A percentile compares a stretch with the other conserved stretches of the same genome.
Evolutionary conservation across 1,140 invertebrate genomes (phyloP).

Genomic region (Maniola jurtina): DNA sequence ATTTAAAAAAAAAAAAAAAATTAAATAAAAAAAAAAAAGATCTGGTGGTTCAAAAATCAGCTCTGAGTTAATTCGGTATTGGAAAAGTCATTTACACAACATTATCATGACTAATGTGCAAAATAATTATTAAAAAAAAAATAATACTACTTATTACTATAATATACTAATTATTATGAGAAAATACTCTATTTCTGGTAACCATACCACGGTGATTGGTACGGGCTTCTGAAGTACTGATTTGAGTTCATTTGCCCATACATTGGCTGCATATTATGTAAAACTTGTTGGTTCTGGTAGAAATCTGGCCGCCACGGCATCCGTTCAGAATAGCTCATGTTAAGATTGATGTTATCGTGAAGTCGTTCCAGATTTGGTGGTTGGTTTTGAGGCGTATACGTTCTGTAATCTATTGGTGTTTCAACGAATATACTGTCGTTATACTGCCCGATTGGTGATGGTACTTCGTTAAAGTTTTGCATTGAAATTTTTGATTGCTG

Average conservation of each 20-base stretch:
- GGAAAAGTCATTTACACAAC: conserved; percentile 22
- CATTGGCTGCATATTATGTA: conserved; percentile 40
- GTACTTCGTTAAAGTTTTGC: conserved; percentile 35
- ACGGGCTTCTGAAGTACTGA: conserved; percentile 58
- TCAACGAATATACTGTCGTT: conserved; percentile 66
- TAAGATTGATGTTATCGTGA: conserved; percentile 1
- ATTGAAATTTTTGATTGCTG: not conserved
- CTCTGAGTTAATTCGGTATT: conserved; percentile 6
- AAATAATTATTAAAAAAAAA: too few relatives aligned
- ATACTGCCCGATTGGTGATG: conserved; percentile 60
- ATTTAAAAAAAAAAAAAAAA: too few relatives aligned
- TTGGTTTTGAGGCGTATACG: conserved; percentile 25
- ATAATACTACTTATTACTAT: too few relatives aligned
- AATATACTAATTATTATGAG: conserved; percentile 11
- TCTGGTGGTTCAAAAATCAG: not conserved
- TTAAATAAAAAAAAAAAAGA: not conserved
- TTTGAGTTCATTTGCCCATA: conserved; percentile 44
- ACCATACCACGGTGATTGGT: conserved; percentile 58
- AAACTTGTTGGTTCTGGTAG: conserved; percentile 33
- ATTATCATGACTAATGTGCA: conserved; percentile 14
- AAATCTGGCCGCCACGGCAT: conserved; percentile 41
- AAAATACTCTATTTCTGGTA: conserved; percentile 47
- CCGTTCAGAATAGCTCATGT: conserved; percentile 14
- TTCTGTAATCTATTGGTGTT: conserved; percentile 57
- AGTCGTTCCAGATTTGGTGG: conserved; percentile 14